Evolutionary conservation across 2,113 vertebrate genomes (phyloP).

Genomic region (Hippocampus barbouri): DNA sequence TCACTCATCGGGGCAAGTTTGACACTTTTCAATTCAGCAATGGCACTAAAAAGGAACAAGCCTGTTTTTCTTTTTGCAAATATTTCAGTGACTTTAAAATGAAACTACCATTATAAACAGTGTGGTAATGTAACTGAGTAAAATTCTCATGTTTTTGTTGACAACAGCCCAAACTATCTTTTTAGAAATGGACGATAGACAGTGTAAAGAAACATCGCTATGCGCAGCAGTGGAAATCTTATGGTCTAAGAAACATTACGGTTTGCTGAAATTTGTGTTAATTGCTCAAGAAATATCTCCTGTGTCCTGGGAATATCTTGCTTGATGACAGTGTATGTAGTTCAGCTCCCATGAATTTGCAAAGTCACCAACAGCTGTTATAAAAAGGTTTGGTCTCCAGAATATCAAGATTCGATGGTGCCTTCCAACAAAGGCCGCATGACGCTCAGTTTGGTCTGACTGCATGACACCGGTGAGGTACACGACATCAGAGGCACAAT

Average conservation of each 20-base stretch:
- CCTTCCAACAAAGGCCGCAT: slow-evolving; percentile 9
- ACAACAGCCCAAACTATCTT: neutral
- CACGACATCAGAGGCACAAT: neutral
- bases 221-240: neutral
- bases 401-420: neutral
- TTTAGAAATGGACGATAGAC: neutral
- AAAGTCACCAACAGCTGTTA: neutral
- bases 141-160: neutral
- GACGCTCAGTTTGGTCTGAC: neutral
- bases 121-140: neutral
- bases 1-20: neutral
- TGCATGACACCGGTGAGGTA: neutral
- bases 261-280: neutral
- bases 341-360: neutral
- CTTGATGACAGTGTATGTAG: neutral
- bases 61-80: neutral
- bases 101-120: neutral
- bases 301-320: neutral
- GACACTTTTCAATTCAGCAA: neutral
- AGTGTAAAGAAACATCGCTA: neutral
- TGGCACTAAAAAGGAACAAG: neutral
- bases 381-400: neutral
- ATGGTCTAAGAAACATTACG: neutral
- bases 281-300: neutral
- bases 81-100: neutral